Conservation (phyloP, 1,140 invertebrate species). For the Frieseomelitta varia region DNA sequence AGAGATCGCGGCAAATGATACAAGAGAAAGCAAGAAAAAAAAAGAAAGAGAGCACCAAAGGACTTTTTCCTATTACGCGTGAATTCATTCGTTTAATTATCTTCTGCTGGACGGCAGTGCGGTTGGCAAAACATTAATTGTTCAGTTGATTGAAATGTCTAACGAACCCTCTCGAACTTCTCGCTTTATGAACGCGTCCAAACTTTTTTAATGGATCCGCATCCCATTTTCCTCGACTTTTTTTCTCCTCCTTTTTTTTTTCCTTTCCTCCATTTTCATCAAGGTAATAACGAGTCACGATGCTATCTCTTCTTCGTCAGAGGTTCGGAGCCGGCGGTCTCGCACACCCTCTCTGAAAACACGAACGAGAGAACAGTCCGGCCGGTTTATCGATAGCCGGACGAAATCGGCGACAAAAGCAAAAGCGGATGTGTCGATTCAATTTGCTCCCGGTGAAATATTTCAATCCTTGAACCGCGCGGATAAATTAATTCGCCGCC, state of each 20-base stretch:
- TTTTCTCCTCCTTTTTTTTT: not conserved
- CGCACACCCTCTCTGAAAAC: not conserved
- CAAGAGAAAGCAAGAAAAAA: constrained; percentile 35
- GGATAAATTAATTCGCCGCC: constrained; percentile 31
- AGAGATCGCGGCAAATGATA: constrained; percentile 16
- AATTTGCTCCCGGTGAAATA: not conserved
- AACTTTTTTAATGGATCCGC: constrained; percentile 46
- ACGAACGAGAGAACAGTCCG: not conserved
- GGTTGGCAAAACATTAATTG: constrained; percentile 23
- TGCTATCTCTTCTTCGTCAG: not conserved
- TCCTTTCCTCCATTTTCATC: constrained; percentile 32
- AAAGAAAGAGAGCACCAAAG: not conserved
- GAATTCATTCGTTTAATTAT: constrained; percentile 32
- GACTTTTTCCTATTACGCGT: constrained; percentile 9
- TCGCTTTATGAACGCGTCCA: constrained; percentile 28
- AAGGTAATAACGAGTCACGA: constrained; percentile 37
- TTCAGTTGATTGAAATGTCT: constrained; percentile 31
- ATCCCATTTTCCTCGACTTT: constrained; percentile 1
- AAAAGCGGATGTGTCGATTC: constrained; percentile 17
- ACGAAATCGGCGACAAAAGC: constrained; percentile 20
- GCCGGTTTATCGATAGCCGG: constrained; percentile 23
- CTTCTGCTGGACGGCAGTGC: not conserved
- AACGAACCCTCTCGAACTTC: constrained; percentile 45
- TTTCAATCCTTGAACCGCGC: constrained; percentile 31
- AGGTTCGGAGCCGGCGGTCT: not conserved